Evolutionary conservation across 2,888 invertebrate genomes (phyloP), one percentile per base, ranked within the genome.

Genomic region (Orthosia cruda): DNA sequence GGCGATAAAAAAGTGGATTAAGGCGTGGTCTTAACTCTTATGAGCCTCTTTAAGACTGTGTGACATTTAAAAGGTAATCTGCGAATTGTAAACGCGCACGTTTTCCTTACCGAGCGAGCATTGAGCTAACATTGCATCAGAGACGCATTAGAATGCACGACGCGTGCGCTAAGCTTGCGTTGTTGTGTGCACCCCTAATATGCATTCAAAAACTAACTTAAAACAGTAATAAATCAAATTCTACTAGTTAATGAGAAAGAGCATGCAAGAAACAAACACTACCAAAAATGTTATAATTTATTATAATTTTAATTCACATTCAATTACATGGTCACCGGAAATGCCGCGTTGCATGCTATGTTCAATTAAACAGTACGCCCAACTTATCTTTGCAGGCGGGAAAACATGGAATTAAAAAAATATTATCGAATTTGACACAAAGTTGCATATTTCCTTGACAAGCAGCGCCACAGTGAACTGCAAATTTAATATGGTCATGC

Each of bases 251-350:
- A 77, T 57, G 57, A 77, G 54, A 45, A 69, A 40, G 16, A 54
- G 9, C 50, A 67, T 62, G 55, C 57, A 32, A 58, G 9, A 59
- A 71, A 81, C 66, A 65, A 64, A 80, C 61, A 58, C 23, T 23
- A 72, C 52, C 45, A 65, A 73, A 68, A 72, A 58, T 52, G 11
- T 52, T 59, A 55, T 69, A 69, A 68, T 80, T 66, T 66, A 72
- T 72, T 63, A 69, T 68, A 52, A 70, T 65, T 57, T 68, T 55
- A 71, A 80, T 82, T 66, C 69, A 58, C 73, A 75, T 83, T 80
- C 77, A 73, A 83, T 85, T 75, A 75, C 77, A 80, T 66, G 80
- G 80, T 66, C 83, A 71, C 69, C 84, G 63, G 79, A 63, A 26
- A 50, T 71, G 49, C 16, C 26, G 47, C 32, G 45, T 62, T 77